A percentile compares a stretch with the other conserved stretches of the same genome.
Evolutionary conservation across 2,888 invertebrate genomes (phyloP).

Genomic region (Saturnia pavonia): DNA sequence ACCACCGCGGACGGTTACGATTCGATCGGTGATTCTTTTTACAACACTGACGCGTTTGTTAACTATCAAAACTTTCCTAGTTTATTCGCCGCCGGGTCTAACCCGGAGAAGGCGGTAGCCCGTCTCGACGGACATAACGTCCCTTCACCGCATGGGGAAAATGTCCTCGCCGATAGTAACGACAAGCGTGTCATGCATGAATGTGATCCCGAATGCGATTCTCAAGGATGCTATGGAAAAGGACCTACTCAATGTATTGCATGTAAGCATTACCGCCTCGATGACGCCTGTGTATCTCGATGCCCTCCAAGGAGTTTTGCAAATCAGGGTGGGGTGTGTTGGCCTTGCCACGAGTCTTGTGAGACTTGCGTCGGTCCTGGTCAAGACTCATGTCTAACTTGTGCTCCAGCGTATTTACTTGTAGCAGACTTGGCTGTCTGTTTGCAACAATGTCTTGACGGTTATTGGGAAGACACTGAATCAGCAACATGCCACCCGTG

Average conservation of each 20-base stretch:
- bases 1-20: slow-evolving; percentile 85
- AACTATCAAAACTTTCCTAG: slow-evolving; percentile 90
- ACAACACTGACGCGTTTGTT: slow-evolving; percentile 86
- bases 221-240: slow-evolving; percentile 91
- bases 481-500: slow-evolving; percentile 92
- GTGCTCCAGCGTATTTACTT: slow-evolving; percentile 91
- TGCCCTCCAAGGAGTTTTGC: slow-evolving; percentile 93
- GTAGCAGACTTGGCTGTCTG: slow-evolving; percentile 93
- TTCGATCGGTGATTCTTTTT: slow-evolving; percentile 83
- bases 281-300: slow-evolving; percentile 91
- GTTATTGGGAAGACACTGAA: slow-evolving; percentile 91
- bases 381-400: slow-evolving; percentile 92
- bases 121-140: slow-evolving; percentile 84
- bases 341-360: slow-evolving; percentile 94
- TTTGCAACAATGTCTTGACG: slow-evolving; percentile 93
- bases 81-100: slow-evolving; percentile 89
- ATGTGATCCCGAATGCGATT: slow-evolving; percentile 90
- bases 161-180: slow-evolving; percentile 83
- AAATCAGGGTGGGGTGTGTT: slow-evolving; percentile 90
- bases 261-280: slow-evolving; percentile 90
- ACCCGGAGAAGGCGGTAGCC: slow-evolving; percentile 88
- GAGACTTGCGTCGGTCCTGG: slow-evolving; percentile 94
- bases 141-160: slow-evolving; percentile 82
- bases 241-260: slow-evolving; percentile 92
- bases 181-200: slow-evolving; percentile 84